Base-by-base conservation (phyloP, 2,888 invertebrate species). In the Dusona sp. region DNA sequence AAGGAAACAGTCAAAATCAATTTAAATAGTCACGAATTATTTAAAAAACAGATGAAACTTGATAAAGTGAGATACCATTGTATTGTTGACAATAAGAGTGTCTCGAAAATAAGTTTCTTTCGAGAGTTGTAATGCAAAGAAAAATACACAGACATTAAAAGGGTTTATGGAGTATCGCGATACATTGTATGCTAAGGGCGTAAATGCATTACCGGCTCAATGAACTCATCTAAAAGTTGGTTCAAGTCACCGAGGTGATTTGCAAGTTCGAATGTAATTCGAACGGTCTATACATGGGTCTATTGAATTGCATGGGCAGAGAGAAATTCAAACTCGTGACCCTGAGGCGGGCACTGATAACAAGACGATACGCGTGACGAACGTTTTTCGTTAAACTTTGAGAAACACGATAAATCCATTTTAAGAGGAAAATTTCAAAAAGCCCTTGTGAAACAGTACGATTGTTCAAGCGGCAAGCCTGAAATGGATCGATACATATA, bases 181-280 rank as follows among this genome's bases (percentile, higher is more conserved):
- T 45, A 42, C 61, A 13, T 57, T 38, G 42, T 25, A 51, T 9
- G 36, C 22, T 48, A 22, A 67, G 65, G 13, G 16, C 19, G 19
- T 33, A 51, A 67, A 29, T 67, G 51, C 65, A 22, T 29, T 45
- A 33, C 22, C 13, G 33, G 48, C 48, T 16, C 51, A 38, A 61
- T 77, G 65, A 88, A 88, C 88, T 87, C 79, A 77, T 88, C 87
- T 68, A 51, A 83, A 91, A 91, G 88, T 91, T 87, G 87, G 89
- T 89, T 89, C 89, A 89, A 90, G 90, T 91, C 90, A 87, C 87
- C 79, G 22, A 75, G 81, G 75, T 86, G 84, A 86, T 85, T 79
- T 77, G 75, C 74, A 85, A 87, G 84, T 87, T 86, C 75, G 57
- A 79, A 79, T 79, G 68, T 57, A 38, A 79, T 79, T 79, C n/a